Evolutionary conservation across 2,113 vertebrate genomes (phyloP), one percentile per base, ranked within the genome.

Genomic region (Piaya cayana): DNA sequence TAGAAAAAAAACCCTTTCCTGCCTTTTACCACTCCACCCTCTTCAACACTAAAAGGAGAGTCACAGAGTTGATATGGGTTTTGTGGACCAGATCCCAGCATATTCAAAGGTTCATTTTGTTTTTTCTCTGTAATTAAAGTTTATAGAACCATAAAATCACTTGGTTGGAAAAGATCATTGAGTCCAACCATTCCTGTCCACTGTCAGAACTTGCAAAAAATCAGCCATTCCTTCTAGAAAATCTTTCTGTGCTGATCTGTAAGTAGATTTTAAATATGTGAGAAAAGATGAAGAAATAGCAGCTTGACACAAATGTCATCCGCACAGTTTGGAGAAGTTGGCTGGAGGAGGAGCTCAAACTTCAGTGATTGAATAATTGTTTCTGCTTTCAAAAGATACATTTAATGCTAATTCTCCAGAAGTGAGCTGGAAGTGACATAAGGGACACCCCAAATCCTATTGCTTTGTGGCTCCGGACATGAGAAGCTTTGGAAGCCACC

Each of bases 351-450:
- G 63, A 92, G 63, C 19, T 32, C 32, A 37, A 30, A 27, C 55
- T 36, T 58, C 60, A 79, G 0, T 0, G 0, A 19, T 0, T 49
- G 27, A 29, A 56, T 23, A 45, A 36, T 21, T 43, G 20, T 67
- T 85, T 87, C 43, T 59, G 5, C 32, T 70, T 82, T 56, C 8
- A 25, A 65, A 34, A 76, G 52, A 36, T 22, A 64, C 9, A n/a
- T 1, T 0, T 6, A 15, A 18, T 5, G 7, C 8, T 6, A 29
- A 20, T 26, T 62, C 11, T 82, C 76, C 29, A 78, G 76, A 26
- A 27, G 3, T 21, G 32, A 39, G 21, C 32, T 39, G 59, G 39
- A 76, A 42, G 30, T 50, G 43, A 4, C 1, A 2, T 42, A 32
- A 49, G 37, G 27, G 67, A 42, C n/a, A 32, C n/a, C 69, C 25